Evolutionary conservation across 2,888 invertebrate species (phyloP).

Genomic region (Macrostomum cliftonense): DNA sequence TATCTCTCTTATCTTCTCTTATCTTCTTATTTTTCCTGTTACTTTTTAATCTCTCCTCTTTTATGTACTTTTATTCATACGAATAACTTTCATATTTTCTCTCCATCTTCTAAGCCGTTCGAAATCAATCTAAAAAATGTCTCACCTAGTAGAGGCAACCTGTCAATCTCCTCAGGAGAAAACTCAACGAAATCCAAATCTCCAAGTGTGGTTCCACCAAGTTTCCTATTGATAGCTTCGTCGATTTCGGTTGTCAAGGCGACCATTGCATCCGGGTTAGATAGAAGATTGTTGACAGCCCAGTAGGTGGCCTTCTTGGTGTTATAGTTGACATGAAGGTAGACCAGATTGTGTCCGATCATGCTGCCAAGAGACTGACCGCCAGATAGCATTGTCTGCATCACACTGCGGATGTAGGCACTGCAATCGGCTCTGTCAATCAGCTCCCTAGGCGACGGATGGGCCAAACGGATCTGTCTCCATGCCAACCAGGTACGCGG

Average conservation of each 20-base stretch:
- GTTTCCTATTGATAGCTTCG: conserved; percentile 18
- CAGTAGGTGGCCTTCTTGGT: conserved; percentile 33
- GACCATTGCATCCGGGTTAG: conserved; percentile 19
- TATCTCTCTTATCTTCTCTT: too few relatives aligned
- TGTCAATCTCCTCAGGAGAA: conserved; percentile 22
- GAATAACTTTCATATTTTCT: too few relatives aligned
- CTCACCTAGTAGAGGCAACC: conserved; percentile 29
- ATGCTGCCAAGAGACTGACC: conserved; percentile 33
- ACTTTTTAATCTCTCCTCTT: too few relatives aligned
- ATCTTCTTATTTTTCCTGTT: too few relatives aligned
- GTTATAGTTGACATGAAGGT: conserved; percentile 37
- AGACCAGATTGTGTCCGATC: conserved; percentile 35
- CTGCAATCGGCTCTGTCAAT: conserved; percentile 24
- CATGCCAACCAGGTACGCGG: conserved; percentile 27
- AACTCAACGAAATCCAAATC: conserved; percentile 15
- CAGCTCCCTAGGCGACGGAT: conserved; percentile 26
- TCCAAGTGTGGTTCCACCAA: conserved; percentile 17
- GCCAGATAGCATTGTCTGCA: conserved; percentile 26
- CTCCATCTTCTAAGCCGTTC: too few relatives aligned
- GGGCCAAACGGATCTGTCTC: conserved; percentile 20
- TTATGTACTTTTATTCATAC: too few relatives aligned
- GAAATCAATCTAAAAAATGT: too few relatives aligned
- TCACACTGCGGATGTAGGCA: conserved; percentile 30
- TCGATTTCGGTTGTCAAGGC: conserved; percentile 24
- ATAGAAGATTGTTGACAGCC: conserved; percentile 27